phyloP scores from a whole-genome alignment of 2,113 vertebrate species.

The Tichodroma muraria region DNA sequence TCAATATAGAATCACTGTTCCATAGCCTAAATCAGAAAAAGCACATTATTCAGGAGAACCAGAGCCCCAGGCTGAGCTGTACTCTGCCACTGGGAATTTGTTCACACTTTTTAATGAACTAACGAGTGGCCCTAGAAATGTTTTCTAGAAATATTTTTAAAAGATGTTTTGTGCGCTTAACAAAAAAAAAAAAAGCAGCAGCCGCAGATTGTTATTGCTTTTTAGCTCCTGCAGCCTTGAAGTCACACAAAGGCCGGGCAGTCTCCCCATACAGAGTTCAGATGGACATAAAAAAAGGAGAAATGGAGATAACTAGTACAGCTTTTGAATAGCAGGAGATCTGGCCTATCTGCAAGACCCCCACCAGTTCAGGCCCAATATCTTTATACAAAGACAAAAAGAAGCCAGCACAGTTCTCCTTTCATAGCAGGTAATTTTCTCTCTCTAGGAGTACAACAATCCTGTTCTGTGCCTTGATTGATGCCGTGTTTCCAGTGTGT shows the following conservation, averaged over 20 bases:
- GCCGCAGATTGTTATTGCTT: neutral
- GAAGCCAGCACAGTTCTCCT: neutral
- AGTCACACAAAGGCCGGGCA: neutral
- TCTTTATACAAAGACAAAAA: neutral
- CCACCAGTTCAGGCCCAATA: neutral
- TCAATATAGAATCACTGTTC: neutral
- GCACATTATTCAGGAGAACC: neutral
- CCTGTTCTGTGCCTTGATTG: neutral
- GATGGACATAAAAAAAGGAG: neutral
- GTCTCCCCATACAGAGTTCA: neutral
- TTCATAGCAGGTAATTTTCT: neutral
- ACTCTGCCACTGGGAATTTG: neutral
- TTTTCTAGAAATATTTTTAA: conserved; percentile 17
- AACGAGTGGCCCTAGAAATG: neutral
- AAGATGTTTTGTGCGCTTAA: neutral
- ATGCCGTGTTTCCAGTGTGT: neutral
- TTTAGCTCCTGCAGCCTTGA: neutral
- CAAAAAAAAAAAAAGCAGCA: neutral
- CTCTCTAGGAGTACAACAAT: neutral
- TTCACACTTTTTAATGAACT: conserved; percentile 17
- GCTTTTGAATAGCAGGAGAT: neutral
- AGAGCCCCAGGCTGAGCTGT: neutral
- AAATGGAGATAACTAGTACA: neutral
- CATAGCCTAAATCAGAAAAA: neutral
- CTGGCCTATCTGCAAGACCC: neutral